Percentiles rank a stretch among this genome's conserved stretches.
phyloP scores from a whole-genome alignment of 2,888 invertebrate species.

The Acleris holmiana region DNA sequence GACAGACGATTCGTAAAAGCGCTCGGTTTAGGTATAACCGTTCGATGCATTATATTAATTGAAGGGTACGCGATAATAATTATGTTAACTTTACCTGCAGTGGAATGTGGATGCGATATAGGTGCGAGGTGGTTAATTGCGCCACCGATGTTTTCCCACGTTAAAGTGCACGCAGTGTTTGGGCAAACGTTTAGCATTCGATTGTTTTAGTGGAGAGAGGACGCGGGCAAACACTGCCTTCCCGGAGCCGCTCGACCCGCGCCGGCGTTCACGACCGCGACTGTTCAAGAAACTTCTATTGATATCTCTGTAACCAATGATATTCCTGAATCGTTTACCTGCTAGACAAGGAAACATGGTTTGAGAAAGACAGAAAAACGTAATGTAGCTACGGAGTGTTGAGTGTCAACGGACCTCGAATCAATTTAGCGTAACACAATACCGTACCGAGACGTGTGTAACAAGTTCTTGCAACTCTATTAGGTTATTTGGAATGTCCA shows the following conservation, averaged over 20 bases:
- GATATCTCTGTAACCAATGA: neutral
- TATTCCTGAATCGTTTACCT: too few species aligned
- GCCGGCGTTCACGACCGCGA: conserved; percentile 41
- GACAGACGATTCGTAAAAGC: neutral
- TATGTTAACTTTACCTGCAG: conserved; percentile 27
- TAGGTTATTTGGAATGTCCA: conserved; percentile 62
- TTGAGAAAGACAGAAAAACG: too few species aligned
- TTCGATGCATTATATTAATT: conserved; percentile 5
- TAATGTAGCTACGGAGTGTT: too few species aligned
- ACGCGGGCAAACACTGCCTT: conserved; percentile 74
- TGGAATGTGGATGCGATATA: conserved; percentile 48
- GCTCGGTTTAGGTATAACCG: neutral
- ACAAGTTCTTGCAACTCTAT: conserved; percentile 70
- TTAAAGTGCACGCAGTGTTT: conserved; percentile 80
- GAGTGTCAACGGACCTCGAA: conserved; percentile 3
- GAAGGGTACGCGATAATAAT: conserved; percentile 29
- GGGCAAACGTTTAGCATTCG: conserved; percentile 80
- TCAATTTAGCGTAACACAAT: conserved; percentile 33
- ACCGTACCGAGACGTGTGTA: conserved; percentile 36
- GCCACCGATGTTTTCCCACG: conserved; percentile 80
- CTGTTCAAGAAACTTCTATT: conserved; percentile 36
- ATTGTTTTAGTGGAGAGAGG: conserved; percentile 83
- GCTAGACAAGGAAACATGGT: too few species aligned
- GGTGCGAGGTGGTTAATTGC: conserved; percentile 74
- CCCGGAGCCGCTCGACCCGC: conserved; percentile 55